Base-by-base conservation (phyloP, 2,797 vertebrate species). In the Spinus olivaceus region DNA sequence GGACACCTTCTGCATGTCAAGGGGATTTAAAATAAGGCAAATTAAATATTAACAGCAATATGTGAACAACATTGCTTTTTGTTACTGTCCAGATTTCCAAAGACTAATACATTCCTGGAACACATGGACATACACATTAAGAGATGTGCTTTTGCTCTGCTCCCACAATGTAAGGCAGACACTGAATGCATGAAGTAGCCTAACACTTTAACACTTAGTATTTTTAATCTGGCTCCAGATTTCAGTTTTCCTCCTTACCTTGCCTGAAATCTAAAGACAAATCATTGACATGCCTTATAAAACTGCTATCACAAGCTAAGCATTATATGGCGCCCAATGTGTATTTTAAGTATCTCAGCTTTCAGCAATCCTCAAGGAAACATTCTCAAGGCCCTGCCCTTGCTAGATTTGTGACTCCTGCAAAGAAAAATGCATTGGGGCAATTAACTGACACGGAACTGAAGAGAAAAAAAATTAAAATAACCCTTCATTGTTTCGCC, bases 1-100 rank as follows among this genome's bases (percentile, higher is more conserved):
- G 63, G 32, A 61, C 8, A 19, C 42, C 30, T 44, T 83, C 73
- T 63, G 54, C 60, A 70, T 8, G 16, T 24, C 59, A 61, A 54
- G n/a, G 37, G 19, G 27, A 65, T 81, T 90, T 88, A 39, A 81
- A 93, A 47, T 46, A 19, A 84, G n/a, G 54, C 21, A 76, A 88
- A 95, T 81, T 84, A 88, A 93, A 88, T 72, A 93, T 90, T 90
- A 86, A 95, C 65, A 92, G 50, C 35, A 88, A 15, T 57, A 86
- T 54, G 64, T 33, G 33, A 86, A 76, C 35, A 37, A 64, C 30
- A 51, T 2, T 63, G n/a, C 32, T 79, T 82, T 77, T 76, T 22
- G 21, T 14, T 81, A 70, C 47, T 12, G 4, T 33, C 23, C 41
- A 59, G 50, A 42, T 49, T 88, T 78, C 69, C 41, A 74, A 77